Evolutionary conservation across 2,888 invertebrate species (phyloP).

Genomic region (Diploptera punctata): DNA sequence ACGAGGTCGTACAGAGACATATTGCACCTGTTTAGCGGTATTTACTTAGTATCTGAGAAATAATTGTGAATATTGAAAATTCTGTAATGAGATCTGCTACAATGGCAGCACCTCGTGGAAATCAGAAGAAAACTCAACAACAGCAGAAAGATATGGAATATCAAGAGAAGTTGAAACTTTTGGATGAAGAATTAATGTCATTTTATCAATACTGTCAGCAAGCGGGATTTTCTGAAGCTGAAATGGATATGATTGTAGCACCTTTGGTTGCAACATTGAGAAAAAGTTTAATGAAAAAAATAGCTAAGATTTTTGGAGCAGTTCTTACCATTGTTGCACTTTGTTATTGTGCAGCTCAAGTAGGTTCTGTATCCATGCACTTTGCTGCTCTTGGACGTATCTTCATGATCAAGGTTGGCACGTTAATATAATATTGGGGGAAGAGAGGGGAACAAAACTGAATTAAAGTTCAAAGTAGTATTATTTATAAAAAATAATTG

Average conservation of each 20-base stretch:
- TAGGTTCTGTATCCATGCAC: conserved; percentile 70
- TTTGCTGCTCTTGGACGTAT: conserved; percentile 73
- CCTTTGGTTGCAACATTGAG: conserved; percentile 67
- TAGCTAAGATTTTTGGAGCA: conserved; percentile 57
- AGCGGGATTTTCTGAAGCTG: conserved; percentile 69
- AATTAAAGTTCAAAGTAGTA: no score
- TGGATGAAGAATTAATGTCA: conserved; percentile 66
- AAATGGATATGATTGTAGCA: conserved; percentile 71
- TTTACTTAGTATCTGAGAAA: no score
- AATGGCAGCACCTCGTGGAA: neutral
- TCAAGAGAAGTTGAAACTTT: conserved; percentile 56
- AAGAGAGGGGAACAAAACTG: no score
- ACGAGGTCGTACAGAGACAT: conserved; percentile 2
- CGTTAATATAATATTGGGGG: no score
- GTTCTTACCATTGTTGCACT: conserved; percentile 59
- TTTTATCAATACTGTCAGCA: conserved; percentile 72
- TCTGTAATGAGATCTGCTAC: neutral
- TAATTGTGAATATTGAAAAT: neutral
- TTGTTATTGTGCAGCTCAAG: conserved; percentile 64
- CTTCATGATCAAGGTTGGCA: conserved; percentile 70
- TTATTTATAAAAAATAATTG: no score
- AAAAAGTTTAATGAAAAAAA: conserved; percentile 63
- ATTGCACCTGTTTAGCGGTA: neutral
- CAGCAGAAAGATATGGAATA: conserved; percentile 46
- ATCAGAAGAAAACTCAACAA: conserved; percentile 10